Evolutionary conservation across 2,888 invertebrate species (phyloP).

Genomic region (Tinea trinotella): DNA sequence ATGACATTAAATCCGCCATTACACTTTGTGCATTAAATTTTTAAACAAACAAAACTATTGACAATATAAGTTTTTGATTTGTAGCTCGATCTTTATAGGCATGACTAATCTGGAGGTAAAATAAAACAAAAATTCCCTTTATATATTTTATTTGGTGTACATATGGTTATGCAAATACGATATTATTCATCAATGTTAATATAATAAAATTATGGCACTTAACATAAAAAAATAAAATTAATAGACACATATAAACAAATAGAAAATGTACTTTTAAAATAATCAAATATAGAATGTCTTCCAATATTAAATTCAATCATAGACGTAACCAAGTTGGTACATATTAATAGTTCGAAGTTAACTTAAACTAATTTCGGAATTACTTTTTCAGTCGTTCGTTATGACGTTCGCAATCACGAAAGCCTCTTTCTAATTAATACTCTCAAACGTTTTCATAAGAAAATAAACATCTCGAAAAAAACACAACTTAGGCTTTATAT

Average conservation of each 20-base stretch:
- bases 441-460: slow-evolving; percentile 51
- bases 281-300: slow-evolving; percentile 42
- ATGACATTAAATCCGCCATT: no score
- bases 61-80: no score
- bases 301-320: slow-evolving; percentile 8
- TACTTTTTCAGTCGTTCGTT: slow-evolving; percentile 71
- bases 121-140: slow-evolving; percentile 44
- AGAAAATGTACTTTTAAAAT: slow-evolving; percentile 28
- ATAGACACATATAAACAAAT: slow-evolving; percentile 50
- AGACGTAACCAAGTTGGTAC: slow-evolving; percentile 21
- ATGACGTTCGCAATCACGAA: slow-evolving; percentile 52
- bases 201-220: slow-evolving; percentile 71
- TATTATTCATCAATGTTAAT: slow-evolving; percentile 69
- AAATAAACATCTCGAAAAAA: slow-evolving; percentile 61
- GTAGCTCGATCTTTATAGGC: no score
- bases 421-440: slow-evolving; percentile 47
- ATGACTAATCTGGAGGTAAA: no score
- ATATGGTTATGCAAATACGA: slow-evolving; percentile 71
- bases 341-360: slow-evolving; percentile 20
- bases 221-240: slow-evolving; percentile 57
- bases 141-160: slow-evolving; percentile 69
- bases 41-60: no score
- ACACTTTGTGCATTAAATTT: no score
- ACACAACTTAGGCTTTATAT: slow-evolving; percentile 50
- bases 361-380: slow-evolving; percentile 47